Conservation (phyloP, 2,797 vertebrate genomes). For the Parauchenoglanis ngamensis region DNA sequence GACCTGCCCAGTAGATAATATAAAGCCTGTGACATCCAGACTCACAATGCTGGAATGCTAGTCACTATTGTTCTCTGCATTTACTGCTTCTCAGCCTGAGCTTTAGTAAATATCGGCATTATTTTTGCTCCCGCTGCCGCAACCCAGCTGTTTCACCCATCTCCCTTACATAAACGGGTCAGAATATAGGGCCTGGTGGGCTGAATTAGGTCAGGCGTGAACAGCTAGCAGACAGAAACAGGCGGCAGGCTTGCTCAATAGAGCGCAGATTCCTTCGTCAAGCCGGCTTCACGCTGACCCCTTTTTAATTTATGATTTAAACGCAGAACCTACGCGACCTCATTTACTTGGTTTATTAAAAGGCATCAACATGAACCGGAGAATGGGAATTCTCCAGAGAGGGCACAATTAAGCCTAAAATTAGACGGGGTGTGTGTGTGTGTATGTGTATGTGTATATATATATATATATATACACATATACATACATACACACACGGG, state of each 20-base stretch:
- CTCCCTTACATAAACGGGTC: constrained; percentile 33
- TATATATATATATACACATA: too few relatives aligned
- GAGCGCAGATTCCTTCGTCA: not conserved
- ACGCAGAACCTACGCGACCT: not conserved
- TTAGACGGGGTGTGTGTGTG: not conserved
- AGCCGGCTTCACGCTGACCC: constrained; percentile 15
- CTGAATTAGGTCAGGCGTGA: constrained; percentile 43
- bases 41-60: not conserved
- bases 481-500: too few relatives aligned
- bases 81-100: too few relatives aligned
- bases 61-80: not conserved
- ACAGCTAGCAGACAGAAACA: not conserved
- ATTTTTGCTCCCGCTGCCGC: not conserved
- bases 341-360: not conserved
- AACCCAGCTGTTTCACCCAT: not conserved
- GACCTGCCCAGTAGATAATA: not conserved
- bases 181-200: constrained; percentile 22
- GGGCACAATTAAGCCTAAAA: not conserved
- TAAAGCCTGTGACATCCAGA: not conserved
- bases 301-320: not conserved
- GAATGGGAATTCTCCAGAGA: not conserved
- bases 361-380: not conserved
- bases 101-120: not conserved
- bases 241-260: not conserved
- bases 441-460: not conserved